Base-by-base conservation (phyloP, 2,888 invertebrate species). In the Fragum sueziense region DNA sequence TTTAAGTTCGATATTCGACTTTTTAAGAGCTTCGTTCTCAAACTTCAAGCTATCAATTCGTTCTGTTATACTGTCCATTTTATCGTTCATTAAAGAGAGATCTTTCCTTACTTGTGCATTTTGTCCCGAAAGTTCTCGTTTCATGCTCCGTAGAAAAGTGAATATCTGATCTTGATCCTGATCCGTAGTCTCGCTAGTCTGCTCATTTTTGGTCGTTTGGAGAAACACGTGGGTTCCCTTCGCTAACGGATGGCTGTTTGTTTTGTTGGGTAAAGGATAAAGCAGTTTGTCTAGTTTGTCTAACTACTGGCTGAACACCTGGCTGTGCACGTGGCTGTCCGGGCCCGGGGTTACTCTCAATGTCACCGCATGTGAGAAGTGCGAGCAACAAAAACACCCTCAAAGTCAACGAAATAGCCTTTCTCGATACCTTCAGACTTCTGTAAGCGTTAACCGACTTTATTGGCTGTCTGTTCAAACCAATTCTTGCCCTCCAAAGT, bases 401-500 rank as follows among this genome's bases (percentile, higher is more conserved):
- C 22, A 52, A 52, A 17, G 52, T n/a, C 52, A 52, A n/a, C 22
- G 22, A 17, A 52, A 52, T 17, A 52, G 4, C 7, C 52, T 52
- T 7, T n/a, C 52, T 20, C 20, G 52, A 52, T 52, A 52, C 20
- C 52, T 52, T 52, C n/a, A 52, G 52, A 52, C 11, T 52, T 11
- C 52, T n/a, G n/a, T 6, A 52, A 7, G 11, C 20, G 7, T 4
- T 52, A 6, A 6, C 20, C n/a, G 7, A 11, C 22, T 52, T 52
- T 6, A 4, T 52, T 22, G 52, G 52, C 52, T 52, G 52, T 22
- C 52, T 22, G 20, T 52, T 52, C n/a, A 52, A 22, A 52, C 52
- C 52, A n/a, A 52, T 52, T 52, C 52, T 52, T 11, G 52, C 52
- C 52, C 52, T 52, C 52, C 52, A 52, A 37, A 37, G 37, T 37